These are phyloP conservation scores for Augochlorella aurata DNA, from an alignment of 2,888 invertebrate genomes.

Conservation along the genomic window DNA sequence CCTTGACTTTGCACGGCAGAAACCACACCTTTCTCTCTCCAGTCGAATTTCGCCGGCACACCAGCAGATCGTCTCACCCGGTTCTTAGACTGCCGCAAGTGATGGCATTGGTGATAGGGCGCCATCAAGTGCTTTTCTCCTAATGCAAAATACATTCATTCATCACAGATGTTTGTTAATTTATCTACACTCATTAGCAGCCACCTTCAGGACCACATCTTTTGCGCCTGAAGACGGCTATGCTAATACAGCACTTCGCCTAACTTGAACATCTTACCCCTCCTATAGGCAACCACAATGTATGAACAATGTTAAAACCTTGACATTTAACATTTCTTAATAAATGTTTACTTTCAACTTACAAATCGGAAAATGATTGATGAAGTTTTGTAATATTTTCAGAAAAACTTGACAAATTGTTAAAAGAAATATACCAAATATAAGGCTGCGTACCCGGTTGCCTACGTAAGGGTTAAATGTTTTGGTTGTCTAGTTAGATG, in stretches of 20 bases:
- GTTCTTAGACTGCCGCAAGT: slow-evolving; percentile 26
- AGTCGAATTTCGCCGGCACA: slow-evolving; percentile 81
- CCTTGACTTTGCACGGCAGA: slow-evolving; percentile 88
- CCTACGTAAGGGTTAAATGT: too few relatives aligned
- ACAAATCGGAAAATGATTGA: neutral
- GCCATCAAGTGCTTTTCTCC: slow-evolving; percentile 70
- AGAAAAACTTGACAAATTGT: too few relatives aligned
- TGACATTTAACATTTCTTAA: neutral
- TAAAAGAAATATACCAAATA: too few relatives aligned
- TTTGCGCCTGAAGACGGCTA: neutral
- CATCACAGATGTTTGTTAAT: neutral
- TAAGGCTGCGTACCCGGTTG: too few relatives aligned
- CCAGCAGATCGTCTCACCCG: slow-evolving; percentile 65
- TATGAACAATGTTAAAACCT: neutral
- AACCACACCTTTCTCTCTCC: slow-evolving; percentile 87
- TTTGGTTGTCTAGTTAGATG: too few relatives aligned
- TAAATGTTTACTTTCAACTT: neutral
- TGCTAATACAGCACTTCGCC: neutral
- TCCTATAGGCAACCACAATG: neutral
- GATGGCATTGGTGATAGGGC: slow-evolving; percentile 69
- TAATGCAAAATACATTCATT: neutral
- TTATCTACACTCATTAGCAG: neutral
- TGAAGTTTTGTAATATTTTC: too few relatives aligned
- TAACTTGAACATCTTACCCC: neutral
- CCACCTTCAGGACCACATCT: neutral